Evolutionary conservation across 2,113 vertebrate species (phyloP), one percentile per base, ranked within the genome.

Genomic region (Halichoeres trimaculatus): DNA sequence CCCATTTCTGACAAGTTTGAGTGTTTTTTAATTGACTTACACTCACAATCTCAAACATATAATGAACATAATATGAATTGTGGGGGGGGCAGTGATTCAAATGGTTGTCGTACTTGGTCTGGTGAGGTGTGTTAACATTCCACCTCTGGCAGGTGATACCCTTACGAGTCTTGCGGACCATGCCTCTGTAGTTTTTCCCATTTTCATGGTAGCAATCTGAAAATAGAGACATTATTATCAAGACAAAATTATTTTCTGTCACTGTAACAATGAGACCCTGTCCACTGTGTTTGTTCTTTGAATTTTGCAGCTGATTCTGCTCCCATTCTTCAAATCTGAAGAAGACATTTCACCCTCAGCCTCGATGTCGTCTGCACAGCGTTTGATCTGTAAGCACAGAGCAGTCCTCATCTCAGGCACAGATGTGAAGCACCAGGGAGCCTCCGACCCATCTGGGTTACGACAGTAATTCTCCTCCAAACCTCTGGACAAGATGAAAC

Each of bases 381-480:
- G 97, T 83, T 94, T 95, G 88, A 99, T 98, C 90, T 99, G 97
- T 82, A 98, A 93, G 80, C 98, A 99, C 70, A 97, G 97, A 19
- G 95, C 97, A 0, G 95, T 83, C 45, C 96, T 95, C 93, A 96
- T 53, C 5, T 90, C 90, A 0, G 93, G 62, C 36, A 88, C 84
- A 2, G 94, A 87, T 0, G 97, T 98, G 90, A 99, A 99, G 85
- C 97, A 99, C 98, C 98, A 99, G 0, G 97, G 97, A 3, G 97
- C 98, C 88, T 99, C 97, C 0, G 97, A 98, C 16, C 96, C 97
- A 0, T 99, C 98, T 0, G 97, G 98, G 81, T 99, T 99, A 62
- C 98, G 93, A 84, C 98, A 99, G 92, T 96, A 99, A 86, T 99
- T 99, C 91, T 98, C 96, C 71, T 95, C 93, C 87, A 99, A 85